Evolutionary conservation across 2,888 invertebrate species (phyloP).

Genomic region (Drosophila cracens): DNA sequence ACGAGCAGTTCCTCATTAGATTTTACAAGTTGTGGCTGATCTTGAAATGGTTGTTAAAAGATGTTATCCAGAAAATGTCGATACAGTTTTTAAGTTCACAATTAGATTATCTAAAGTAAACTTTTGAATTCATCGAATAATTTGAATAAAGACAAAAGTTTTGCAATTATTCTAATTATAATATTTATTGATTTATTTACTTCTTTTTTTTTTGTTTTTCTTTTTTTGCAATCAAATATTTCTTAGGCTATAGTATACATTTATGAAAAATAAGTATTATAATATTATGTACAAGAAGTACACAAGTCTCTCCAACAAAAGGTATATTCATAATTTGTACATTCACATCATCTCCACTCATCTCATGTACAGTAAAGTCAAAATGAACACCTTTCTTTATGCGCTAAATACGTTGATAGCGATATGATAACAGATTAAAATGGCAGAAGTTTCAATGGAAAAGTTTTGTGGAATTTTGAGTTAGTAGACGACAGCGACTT

Average conservation of each 20-base stretch:
- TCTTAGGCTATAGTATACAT: slow-evolving; percentile 64
- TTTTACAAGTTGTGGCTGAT: neutral
- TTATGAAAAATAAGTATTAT: slow-evolving; percentile 63
- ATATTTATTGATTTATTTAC: slow-evolving; percentile 38
- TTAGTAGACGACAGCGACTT: slow-evolving; percentile 68
- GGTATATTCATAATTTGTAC: slow-evolving; percentile 52
- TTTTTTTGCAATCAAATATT: slow-evolving; percentile 40
- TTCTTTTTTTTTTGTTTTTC: slow-evolving; percentile 25
- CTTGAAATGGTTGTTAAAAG: neutral
- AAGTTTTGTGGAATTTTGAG: slow-evolving; percentile 75
- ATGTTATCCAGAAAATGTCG: neutral
- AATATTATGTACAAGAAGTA: slow-evolving; percentile 55
- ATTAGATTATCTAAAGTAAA: neutral
- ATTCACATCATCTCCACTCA: slow-evolving; percentile 16
- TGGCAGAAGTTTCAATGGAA: slow-evolving; percentile 68
- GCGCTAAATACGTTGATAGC: slow-evolving; percentile 63
- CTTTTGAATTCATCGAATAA: neutral
- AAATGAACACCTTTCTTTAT: slow-evolving; percentile 74
- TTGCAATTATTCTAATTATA: neutral
- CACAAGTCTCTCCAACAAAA: slow-evolving; percentile 58
- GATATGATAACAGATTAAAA: slow-evolving; percentile 63
- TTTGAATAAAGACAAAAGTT: neutral
- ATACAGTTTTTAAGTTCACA: neutral
- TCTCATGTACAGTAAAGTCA: slow-evolving; percentile 35
- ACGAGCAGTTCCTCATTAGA: neutral